Conservation (phyloP, 2,113 vertebrate species). For the Nanorana parkeri region DNA sequence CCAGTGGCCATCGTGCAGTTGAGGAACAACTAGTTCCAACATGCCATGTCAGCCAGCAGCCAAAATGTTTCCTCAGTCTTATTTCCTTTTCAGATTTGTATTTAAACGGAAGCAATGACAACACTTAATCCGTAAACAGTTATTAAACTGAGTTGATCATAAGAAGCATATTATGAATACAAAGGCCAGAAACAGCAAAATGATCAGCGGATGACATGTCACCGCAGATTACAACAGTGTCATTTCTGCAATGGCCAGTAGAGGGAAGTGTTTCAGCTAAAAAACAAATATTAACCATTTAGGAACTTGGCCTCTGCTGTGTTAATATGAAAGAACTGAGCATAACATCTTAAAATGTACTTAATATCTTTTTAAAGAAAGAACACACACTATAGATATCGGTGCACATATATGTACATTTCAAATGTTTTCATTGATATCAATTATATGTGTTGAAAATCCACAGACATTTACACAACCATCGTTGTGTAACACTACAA, state of each 20-base stretch:
- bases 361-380: not conserved
- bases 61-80: no score
- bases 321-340: not conserved
- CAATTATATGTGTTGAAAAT: no score
- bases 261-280: conserved; percentile 33
- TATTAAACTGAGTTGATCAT: conserved; percentile 32
- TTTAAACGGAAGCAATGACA: not conserved
- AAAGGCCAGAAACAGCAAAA: conserved; percentile 27
- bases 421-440: no score
- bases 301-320: not conserved
- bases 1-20: no score
- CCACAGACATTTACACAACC: no score
- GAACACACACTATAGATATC: no score
- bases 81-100: not conserved
- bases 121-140: conserved; percentile 20
- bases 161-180: conserved; percentile 21
- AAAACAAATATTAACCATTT: conserved; percentile 46
- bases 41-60: no score
- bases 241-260: conserved; percentile 26
- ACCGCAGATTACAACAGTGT: not conserved
- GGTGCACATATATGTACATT: no score
- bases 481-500: no score
- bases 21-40: no score
- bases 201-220: conserved; percentile 13
- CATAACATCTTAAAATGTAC: conserved; percentile 1